Percentiles rank a stretch among this genome's conserved stretches.
Evolutionary conservation across 2,888 invertebrate genomes (phyloP).

Genomic region (Caenorhabditis auriculariae): DNA sequence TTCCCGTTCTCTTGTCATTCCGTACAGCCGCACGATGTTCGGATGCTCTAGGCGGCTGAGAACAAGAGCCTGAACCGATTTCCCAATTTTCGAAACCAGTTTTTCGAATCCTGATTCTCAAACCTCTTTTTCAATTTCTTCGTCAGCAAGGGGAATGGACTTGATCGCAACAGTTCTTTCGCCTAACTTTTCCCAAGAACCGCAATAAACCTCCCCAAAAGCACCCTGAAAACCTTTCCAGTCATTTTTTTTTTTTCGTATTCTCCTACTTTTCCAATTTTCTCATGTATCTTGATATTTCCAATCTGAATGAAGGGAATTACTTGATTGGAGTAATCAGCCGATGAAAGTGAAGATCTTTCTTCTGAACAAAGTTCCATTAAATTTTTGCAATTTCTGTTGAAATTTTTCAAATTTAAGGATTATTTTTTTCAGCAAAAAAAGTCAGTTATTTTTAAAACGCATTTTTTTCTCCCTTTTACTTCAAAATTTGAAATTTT

Average conservation of each 20-base stretch:
- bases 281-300: conserved; percentile 48
- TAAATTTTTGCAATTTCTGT: neutral
- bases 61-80: conserved; percentile 86
- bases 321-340: conserved; percentile 35
- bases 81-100: too few species aligned
- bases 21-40: conserved; percentile 76
- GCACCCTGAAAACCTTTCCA: conserved; percentile 42
- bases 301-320: conserved; percentile 47
- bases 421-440: neutral
- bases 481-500: neutral
- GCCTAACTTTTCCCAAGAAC: conserved; percentile 43
- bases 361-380: conserved; percentile 32
- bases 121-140: conserved; percentile 33
- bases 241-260: neutral
- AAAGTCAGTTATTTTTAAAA: too few species aligned
- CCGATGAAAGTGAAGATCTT: conserved; percentile 20
- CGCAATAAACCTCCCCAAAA: conserved; percentile 58
- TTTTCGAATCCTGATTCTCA: too few species aligned
- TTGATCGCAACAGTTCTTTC: conserved; percentile 37
- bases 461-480: too few species aligned
- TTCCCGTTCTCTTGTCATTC: conserved; percentile 30
- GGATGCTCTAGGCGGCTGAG: conserved; percentile 91
- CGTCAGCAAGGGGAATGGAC: conserved; percentile 20
- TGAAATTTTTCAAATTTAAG: neutral
- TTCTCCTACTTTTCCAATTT: conserved; percentile 50